phyloP scores from a whole-genome alignment of 2,888 invertebrate species.

The Taenaris catops region DNA sequence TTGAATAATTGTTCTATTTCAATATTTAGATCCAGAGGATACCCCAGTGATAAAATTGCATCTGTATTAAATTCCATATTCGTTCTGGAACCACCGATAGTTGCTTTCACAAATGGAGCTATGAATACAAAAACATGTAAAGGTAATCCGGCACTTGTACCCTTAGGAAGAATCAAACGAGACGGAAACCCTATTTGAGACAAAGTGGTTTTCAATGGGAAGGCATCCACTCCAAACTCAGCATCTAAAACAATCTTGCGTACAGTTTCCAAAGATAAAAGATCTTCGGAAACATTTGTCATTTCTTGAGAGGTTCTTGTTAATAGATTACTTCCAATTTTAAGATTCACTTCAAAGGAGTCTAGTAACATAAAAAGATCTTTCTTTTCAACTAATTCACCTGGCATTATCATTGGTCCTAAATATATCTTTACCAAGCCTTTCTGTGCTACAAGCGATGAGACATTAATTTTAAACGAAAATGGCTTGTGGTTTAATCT shows the following conservation, averaged over 20 bases:
- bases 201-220: constrained; percentile 64
- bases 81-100: constrained; percentile 45
- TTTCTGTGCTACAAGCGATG: constrained; percentile 78
- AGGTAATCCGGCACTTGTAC: constrained; percentile 81
- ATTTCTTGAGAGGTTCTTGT: constrained; percentile 81
- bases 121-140: constrained; percentile 83
- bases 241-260: constrained; percentile 81
- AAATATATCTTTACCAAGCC: constrained; percentile 83
- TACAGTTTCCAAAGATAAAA: constrained; percentile 80
- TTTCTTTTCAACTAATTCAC: constrained; percentile 68
- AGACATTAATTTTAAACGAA: constrained; percentile 81
- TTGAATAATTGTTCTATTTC: constrained; percentile 60
- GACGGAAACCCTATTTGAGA: constrained; percentile 83
- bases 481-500: constrained; percentile 87
- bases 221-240: constrained; percentile 69
- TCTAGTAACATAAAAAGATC: constrained; percentile 81
- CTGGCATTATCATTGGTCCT: constrained; percentile 84
- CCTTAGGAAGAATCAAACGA: constrained; percentile 85
- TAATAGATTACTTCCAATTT: constrained; percentile 82
- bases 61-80: constrained; percentile 52
- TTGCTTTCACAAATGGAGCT: constrained; percentile 66
- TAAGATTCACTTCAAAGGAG: constrained; percentile 77
- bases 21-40: constrained; percentile 85
- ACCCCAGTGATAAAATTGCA: constrained; percentile 77
- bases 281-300: constrained; percentile 79